Evolutionary conservation across 2,113 vertebrate genomes (phyloP).

Genomic region (Nycticebus coucang): DNA sequence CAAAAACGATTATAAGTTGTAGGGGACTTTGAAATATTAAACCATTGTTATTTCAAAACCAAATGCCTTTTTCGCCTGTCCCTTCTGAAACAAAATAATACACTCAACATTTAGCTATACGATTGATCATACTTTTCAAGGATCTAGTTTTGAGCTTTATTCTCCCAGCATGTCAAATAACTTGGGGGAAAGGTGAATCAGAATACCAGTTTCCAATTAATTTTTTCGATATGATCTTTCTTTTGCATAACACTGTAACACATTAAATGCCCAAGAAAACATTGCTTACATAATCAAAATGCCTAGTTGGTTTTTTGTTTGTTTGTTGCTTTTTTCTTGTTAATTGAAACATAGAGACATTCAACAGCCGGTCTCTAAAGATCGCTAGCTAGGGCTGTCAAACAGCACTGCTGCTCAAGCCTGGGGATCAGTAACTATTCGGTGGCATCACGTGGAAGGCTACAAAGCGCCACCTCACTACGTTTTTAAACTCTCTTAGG

Average conservation of each 20-base stretch:
- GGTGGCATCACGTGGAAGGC: constrained; percentile 56
- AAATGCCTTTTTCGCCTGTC: not conserved
- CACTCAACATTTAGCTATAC: not conserved
- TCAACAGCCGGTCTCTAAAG: not conserved
- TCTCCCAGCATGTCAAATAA: not conserved
- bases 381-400: not conserved
- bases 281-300: not conserved
- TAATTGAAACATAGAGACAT: not conserved
- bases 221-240: not conserved
- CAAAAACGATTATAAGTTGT: not conserved
- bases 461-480: not conserved
- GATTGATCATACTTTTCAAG: not conserved
- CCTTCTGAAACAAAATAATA: not conserved
- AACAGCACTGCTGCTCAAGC: not conserved
- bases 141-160: not conserved
- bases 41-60: constrained; percentile 44
- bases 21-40: not conserved
- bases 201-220: not conserved
- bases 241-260: not conserved
- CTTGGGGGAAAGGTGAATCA: not conserved
- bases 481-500: not conserved
- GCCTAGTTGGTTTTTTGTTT: not conserved
- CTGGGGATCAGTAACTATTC: not conserved
- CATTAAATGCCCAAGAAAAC: not conserved
- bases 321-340: too few species aligned